Evolutionary conservation across 1,140 invertebrate genomes (phyloP).

Genomic region (Camponotus floridanus): DNA sequence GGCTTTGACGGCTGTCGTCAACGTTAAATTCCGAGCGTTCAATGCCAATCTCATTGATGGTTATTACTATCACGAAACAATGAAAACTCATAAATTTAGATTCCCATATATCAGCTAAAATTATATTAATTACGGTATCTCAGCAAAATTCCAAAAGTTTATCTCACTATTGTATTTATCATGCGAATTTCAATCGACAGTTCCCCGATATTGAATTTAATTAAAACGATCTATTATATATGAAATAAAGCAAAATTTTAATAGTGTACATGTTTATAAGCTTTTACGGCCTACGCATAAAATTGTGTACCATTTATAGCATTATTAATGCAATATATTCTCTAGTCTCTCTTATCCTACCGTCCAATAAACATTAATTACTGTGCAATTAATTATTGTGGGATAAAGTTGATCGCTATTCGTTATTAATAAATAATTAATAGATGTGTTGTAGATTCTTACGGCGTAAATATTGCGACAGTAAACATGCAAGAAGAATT

Average conservation of each 20-base stretch:
- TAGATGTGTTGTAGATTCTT: neutral
- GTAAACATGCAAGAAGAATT: neutral
- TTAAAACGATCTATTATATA: conserved; percentile 45
- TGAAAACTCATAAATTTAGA: neutral
- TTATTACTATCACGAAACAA: conserved; percentile 14
- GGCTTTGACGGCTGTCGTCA: conserved; percentile 58
- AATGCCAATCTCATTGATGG: conserved; percentile 2
- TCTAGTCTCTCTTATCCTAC: conserved; percentile 28
- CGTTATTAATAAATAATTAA: conserved; percentile 27
- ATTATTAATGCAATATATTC: conserved; percentile 45
- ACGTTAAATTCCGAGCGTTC: conserved; percentile 22
- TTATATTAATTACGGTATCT: conserved; percentile 8
- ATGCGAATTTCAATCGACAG: conserved; percentile 25
- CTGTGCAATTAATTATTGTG: conserved; percentile 42
- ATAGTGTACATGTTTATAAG: conserved; percentile 45
- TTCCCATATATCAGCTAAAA: neutral
- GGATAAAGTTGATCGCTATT: conserved; percentile 25
- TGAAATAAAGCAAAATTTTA: conserved; percentile 41
- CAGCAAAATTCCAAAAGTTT: conserved; percentile 21
- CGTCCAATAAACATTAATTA: conserved; percentile 43
- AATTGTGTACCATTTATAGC: conserved; percentile 15
- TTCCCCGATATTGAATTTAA: conserved; percentile 13
- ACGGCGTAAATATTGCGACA: neutral
- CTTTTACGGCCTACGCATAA: neutral
- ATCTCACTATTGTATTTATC: conserved; percentile 6